A percentile compares a stretch with the other conserved stretches of the same genome.
Conservation (phyloP, 2,888 invertebrate genomes). For the Acanthococcus lagerstroemiae region DNA sequence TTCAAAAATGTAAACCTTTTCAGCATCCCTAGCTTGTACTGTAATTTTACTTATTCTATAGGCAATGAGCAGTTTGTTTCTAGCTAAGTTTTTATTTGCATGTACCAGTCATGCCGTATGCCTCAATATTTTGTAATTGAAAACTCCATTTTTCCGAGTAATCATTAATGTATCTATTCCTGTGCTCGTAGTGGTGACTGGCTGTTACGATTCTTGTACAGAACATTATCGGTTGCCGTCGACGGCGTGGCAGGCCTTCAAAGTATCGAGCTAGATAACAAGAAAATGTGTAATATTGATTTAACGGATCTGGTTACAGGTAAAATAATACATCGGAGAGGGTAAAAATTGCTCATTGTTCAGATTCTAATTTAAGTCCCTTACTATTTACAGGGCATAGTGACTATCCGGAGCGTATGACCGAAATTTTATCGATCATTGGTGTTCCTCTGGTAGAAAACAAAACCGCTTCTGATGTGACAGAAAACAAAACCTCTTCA, state of each 20-base stretch:
- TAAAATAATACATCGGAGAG: conserved; percentile 37
- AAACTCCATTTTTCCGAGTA: not conserved
- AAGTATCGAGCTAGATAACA: conserved; percentile 46
- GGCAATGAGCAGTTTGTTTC: too few species aligned
- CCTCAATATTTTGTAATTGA: not conserved
- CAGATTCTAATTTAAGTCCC: not conserved
- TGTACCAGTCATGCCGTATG: not conserved
- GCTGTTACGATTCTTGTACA: conserved; percentile 54
- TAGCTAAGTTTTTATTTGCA: not conserved
- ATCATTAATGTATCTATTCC: not conserved
- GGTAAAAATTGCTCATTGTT: not conserved
- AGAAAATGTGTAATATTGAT: conserved; percentile 51
- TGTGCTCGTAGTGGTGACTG: conserved; percentile 47
- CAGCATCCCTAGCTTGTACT: too few species aligned
- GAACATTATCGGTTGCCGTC: conserved; percentile 51
- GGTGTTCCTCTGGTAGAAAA: conserved; percentile 38
- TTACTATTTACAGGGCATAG: conserved; percentile 46
- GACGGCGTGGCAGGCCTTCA: conserved; percentile 51
- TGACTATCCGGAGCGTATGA: conserved; percentile 50
- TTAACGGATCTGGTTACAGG: conserved; percentile 47
- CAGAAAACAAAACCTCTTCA: not conserved
- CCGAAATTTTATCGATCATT: conserved; percentile 44
- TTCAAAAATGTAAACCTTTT: too few species aligned
- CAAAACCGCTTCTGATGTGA: not conserved
- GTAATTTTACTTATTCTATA: too few species aligned